phyloP scores from a whole-genome alignment of 2,888 invertebrate genomes.

The Spatulosminthurus flaviceps region DNA sequence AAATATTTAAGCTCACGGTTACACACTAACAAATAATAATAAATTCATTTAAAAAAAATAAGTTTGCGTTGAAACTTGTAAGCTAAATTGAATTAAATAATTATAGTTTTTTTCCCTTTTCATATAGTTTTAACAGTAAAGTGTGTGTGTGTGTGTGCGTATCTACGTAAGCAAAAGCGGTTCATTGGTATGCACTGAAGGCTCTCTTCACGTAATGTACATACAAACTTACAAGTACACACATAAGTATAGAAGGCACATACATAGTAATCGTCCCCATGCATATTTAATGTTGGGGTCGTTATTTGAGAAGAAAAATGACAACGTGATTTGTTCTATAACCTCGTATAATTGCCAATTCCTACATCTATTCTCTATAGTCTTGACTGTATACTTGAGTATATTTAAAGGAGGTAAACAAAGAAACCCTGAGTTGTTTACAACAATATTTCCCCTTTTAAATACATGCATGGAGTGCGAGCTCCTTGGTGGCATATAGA shows the following conservation, averaged over 20 bases:
- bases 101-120: no score
- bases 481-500: not conserved
- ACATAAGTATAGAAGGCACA: no score
- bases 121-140: not conserved
- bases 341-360: slow-evolving; percentile 8
- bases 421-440: slow-evolving; percentile 43
- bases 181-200: slow-evolving; percentile 10
- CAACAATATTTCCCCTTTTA: slow-evolving; percentile 31
- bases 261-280: not conserved
- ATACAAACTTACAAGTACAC: not conserved
- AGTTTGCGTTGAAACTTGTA: not conserved
- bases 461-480: not conserved
- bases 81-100: slow-evolving; percentile 18
- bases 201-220: not conserved
- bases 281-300: slow-evolving; percentile 9
- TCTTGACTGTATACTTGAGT: not conserved
- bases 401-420: slow-evolving; percentile 25
- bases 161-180: not conserved
- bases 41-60: not conserved
- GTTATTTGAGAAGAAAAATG: not conserved
- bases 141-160: no score
- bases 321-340: not conserved
- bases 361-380: not conserved
- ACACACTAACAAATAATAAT: no score
- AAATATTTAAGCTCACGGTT: no score